Percentiles rank a stretch among this genome's conserved stretches.
These are phyloP conservation scores for Tricholaema leucomelas DNA, from an alignment of 2,113 vertebrate species.

Conservation along the genomic window DNA sequence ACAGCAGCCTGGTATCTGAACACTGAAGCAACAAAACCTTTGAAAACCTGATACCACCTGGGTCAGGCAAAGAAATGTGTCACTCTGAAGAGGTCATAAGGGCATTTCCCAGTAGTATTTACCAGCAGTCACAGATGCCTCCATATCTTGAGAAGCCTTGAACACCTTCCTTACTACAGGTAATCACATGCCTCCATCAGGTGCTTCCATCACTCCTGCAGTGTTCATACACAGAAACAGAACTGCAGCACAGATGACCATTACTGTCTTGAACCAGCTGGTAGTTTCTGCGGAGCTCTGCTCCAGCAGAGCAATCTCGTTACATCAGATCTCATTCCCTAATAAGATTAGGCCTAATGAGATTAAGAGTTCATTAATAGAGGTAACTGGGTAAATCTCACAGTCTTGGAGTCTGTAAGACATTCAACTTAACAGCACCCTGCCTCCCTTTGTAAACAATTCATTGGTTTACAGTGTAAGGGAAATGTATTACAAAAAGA, in stretches of 20 bases:
- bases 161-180: background rate
- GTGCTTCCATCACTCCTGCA: background rate
- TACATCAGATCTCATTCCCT: background rate
- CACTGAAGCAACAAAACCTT: background rate
- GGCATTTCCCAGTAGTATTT: background rate
- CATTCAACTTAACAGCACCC: background rate
- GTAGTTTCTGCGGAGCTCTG: background rate
- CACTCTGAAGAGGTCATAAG: background rate
- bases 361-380: background rate
- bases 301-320: slow-evolving; percentile 1
- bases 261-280: slow-evolving; percentile 6
- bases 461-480: background rate
- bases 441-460: background rate
- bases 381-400: background rate
- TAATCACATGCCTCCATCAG: background rate
- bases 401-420: background rate
- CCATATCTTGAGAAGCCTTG: rapidly evolving
- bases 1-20: background rate
- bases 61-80: background rate
- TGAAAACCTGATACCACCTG: background rate
- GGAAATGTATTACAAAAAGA: background rate
- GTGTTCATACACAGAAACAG: background rate
- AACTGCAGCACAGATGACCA: background rate
- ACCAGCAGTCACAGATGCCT: background rate
- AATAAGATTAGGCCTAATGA: background rate